Percentiles rank a stretch among this genome's conserved stretches.
These are phyloP conservation scores for Tylochromis polylepis DNA, from an alignment of 2,113 vertebrate genomes.

Conservation along the genomic window DNA sequence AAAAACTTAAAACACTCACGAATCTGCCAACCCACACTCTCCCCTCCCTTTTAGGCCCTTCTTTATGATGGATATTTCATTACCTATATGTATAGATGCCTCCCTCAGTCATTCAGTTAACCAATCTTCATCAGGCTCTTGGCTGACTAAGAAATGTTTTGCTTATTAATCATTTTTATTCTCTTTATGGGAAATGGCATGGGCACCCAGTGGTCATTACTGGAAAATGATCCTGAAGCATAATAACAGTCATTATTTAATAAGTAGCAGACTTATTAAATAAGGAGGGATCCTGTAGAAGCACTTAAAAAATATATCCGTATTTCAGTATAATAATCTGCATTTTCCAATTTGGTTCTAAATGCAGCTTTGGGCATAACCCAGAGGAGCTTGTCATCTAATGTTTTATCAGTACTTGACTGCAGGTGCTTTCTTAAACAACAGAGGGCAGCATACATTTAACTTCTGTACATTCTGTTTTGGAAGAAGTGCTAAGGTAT, in stretches of 20 bases:
- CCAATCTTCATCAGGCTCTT: neutral
- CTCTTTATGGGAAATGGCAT: neutral
- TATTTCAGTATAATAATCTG: neutral
- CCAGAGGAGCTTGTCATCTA: neutral
- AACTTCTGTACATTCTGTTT: neutral
- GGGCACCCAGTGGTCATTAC: neutral
- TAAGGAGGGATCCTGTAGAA: neutral
- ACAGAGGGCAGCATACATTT: neutral
- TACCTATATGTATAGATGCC: neutral
- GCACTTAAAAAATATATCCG: fast-evolving
- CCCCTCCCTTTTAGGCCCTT: neutral
- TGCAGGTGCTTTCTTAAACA: neutral
- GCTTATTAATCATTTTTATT: neutral
- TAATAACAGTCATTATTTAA: neutral
- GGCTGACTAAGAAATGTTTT: neutral
- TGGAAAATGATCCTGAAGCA: neutral
- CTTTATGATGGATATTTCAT: neutral
- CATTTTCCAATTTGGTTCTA: neutral
- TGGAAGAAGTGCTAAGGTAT: neutral
- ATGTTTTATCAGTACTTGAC: neutral
- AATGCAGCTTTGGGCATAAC: neutral
- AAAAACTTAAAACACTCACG: neutral
- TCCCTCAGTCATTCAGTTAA: neutral
- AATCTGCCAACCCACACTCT: neutral
- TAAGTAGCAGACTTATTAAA: neutral